Conservation (phyloP, 2,888 invertebrate genomes). For the Brachypalpus laphriformis region DNA sequence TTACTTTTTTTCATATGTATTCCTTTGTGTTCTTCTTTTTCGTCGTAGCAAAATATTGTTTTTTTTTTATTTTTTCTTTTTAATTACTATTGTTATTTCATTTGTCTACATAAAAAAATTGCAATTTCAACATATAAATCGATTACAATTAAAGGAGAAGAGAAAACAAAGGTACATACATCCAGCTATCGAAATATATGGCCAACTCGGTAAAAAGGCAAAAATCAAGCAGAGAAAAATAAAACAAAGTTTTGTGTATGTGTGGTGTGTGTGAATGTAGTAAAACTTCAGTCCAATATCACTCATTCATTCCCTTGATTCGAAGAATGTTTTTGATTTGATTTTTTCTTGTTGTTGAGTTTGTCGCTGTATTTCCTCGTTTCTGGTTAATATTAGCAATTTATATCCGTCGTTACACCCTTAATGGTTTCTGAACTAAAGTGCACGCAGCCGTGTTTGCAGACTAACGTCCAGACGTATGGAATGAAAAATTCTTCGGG, state of each 20-base stretch:
- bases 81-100: slow-evolving; percentile 19
- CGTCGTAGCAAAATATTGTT: slow-evolving; percentile 64
- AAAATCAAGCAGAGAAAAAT: slow-evolving; percentile 1
- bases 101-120: slow-evolving; percentile 30
- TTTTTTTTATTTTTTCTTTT: slow-evolving; percentile 19
- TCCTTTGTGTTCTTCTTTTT: slow-evolving; percentile 11
- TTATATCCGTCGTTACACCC: slow-evolving; percentile 81
- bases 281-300: slow-evolving; percentile 73
- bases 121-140: slow-evolving; percentile 11
- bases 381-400: slow-evolving; percentile 80
- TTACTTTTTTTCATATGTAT: slow-evolving; percentile 11
- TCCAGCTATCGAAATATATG: neutral
- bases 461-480: slow-evolving; percentile 98
- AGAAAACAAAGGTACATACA: slow-evolving; percentile 6
- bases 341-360: slow-evolving; percentile 16
- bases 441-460: slow-evolving; percentile 84
- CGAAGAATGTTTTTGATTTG: slow-evolving; percentile 47
- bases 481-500: slow-evolving; percentile 99
- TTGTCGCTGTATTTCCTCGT: slow-evolving; percentile 20
- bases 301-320: slow-evolving; percentile 57
- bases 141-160: neutral
- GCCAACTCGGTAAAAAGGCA: neutral
- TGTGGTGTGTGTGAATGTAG: slow-evolving; percentile 34
- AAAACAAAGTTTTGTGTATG: slow-evolving; percentile 2
- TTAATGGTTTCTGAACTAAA: slow-evolving; percentile 82